phyloP scores from a whole-genome alignment of 2,888 invertebrate species.

The Calliphora vomitoria region DNA sequence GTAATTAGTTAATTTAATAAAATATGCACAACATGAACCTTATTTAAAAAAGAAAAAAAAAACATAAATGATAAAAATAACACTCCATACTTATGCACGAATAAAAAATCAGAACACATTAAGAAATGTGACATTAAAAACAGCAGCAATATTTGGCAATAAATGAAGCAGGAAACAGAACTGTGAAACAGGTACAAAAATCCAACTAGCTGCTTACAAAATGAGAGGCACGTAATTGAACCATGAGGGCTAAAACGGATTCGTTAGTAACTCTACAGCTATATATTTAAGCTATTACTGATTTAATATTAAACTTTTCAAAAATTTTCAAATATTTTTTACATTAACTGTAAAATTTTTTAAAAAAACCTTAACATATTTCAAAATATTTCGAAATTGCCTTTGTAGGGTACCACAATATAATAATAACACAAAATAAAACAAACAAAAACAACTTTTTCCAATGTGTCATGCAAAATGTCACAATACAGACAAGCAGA shows the following conservation, averaged over 20 bases:
- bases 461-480: slow-evolving; percentile 42
- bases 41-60: slow-evolving; percentile 10
- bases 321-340: neutral
- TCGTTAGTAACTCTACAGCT: too few species aligned
- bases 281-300: too few species aligned
- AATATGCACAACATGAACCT: slow-evolving; percentile 38
- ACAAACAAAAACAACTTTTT: slow-evolving; percentile 10
- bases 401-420: neutral
- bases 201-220: neutral
- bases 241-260: neutral
- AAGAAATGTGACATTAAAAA: slow-evolving; percentile 27
- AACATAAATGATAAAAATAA: slow-evolving; percentile 5
- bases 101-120: slow-evolving; percentile 31
- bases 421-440: neutral
- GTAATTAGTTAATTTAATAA: slow-evolving; percentile 40
- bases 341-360: too few species aligned
- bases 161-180: slow-evolving; percentile 7
- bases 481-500: slow-evolving; percentile 35
- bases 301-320: too few species aligned
- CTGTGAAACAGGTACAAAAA: neutral
- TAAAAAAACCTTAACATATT: too few species aligned
- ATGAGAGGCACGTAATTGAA: neutral
- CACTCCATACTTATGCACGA: neutral
- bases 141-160: neutral
- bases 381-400: too few species aligned